These are phyloP conservation scores for Bombus sibiricus DNA, from an alignment of 1,140 invertebrate genomes.

Conservation along the genomic window DNA sequence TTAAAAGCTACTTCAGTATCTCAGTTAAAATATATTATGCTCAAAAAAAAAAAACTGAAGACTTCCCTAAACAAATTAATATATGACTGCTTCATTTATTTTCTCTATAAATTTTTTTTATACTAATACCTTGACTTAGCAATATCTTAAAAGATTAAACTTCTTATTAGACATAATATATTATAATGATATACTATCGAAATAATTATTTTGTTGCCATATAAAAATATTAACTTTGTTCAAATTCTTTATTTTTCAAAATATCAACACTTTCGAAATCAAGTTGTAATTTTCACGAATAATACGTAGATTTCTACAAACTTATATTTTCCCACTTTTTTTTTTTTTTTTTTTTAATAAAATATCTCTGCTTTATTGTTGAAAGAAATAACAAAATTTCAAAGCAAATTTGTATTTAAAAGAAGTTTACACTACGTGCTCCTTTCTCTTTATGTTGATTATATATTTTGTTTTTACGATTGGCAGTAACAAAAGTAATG, in stretches of 20 bases:
- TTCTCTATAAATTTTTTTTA: constrained; percentile 38
- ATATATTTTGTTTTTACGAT: constrained; percentile 36
- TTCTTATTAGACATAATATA: constrained; percentile 62
- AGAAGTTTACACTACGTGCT: constrained; percentile 45
- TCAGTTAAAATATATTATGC: constrained; percentile 63
- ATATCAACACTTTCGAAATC: constrained; percentile 50
- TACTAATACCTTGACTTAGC: constrained; percentile 55
- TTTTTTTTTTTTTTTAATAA: constrained; percentile 47
- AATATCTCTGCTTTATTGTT: constrained; percentile 52
- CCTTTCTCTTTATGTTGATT: constrained; percentile 49
- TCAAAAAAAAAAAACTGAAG: constrained; percentile 33
- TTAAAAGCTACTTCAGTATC: constrained; percentile 50
- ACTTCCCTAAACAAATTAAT: constrained; percentile 28
- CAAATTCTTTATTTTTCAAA: constrained; percentile 55
- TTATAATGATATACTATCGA: constrained; percentile 50
- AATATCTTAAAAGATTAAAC: constrained; percentile 59
- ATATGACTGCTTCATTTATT: constrained; percentile 14
- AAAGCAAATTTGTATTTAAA: constrained; percentile 48
- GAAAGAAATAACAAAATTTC: constrained; percentile 52
- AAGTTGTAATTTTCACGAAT: constrained; percentile 51
- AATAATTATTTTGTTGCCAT: constrained; percentile 65
- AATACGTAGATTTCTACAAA: constrained; percentile 54
- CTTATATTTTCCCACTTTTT: constrained; percentile 20
- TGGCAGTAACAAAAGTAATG: constrained; percentile 68
- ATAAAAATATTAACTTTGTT: constrained; percentile 68